A percentile compares a stretch with the other conserved stretches of the same genome.
Conservation (phyloP, 2,888 invertebrate species). For the Eustalomyia histrio region DNA sequence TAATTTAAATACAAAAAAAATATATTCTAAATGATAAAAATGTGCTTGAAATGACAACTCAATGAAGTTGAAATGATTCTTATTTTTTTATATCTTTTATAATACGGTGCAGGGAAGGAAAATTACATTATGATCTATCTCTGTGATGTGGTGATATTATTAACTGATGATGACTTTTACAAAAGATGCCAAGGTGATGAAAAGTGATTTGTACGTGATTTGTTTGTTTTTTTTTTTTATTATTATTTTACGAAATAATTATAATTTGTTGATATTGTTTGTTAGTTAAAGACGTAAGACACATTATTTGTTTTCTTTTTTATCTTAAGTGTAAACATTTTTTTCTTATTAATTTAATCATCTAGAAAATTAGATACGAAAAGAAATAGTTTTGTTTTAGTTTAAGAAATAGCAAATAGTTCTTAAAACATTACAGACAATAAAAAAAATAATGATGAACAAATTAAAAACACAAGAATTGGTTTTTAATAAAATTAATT, state of each 20-base stretch:
- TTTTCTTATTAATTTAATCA: constrained; percentile 74
- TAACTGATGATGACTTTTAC: constrained; percentile 62
- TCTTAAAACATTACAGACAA: constrained; percentile 61
- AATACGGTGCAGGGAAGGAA: constrained; percentile 54
- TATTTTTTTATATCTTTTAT: constrained; percentile 22
- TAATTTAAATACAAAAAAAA: constrained; percentile 1
- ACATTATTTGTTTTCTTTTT: constrained; percentile 56
- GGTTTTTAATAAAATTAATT: constrained; percentile 6
- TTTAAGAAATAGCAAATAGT: constrained; percentile 72
- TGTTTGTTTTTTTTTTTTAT: constrained; percentile 26
- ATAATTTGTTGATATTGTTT: constrained; percentile 52
- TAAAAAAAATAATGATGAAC: constrained; percentile 21
- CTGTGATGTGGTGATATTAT: constrained; percentile 50
- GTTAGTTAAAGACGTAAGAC: constrained; percentile 62
- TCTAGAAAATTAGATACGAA: constrained; percentile 78
- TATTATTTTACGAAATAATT: constrained; percentile 52
- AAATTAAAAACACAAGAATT: constrained; percentile 49
- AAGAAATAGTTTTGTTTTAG: constrained; percentile 72
- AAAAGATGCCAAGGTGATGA: constrained; percentile 65
- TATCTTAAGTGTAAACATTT: constrained; percentile 65
- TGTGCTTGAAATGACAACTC: constrained; percentile 41
- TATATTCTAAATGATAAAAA: constrained; percentile 32
- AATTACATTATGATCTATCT: constrained; percentile 25
- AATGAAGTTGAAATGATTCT: constrained; percentile 35
- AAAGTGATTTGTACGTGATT: constrained; percentile 62